Conservation (phyloP, 2,888 invertebrate genomes). For the Piscicola geometra region DNA sequence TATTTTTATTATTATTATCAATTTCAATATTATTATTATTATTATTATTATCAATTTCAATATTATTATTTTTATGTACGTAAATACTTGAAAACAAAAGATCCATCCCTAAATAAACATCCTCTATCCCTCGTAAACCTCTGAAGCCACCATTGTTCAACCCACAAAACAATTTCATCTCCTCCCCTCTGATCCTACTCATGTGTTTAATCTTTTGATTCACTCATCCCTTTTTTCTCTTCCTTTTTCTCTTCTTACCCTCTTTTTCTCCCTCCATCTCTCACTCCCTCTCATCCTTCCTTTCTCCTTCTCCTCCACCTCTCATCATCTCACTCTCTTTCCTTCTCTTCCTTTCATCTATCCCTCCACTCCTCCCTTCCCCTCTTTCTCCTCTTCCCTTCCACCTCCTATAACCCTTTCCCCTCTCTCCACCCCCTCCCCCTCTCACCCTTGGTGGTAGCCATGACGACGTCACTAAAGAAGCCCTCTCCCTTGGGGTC, state of each 20-base stretch:
- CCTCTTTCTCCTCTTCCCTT: background rate
- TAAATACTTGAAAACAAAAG: too few relatives aligned
- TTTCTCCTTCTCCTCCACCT: background rate
- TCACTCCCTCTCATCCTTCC: background rate
- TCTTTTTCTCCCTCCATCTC: background rate
- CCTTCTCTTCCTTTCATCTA: background rate
- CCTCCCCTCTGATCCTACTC: too few relatives aligned
- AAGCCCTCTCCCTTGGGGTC: conserved; percentile 22
- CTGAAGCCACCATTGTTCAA: too few relatives aligned
- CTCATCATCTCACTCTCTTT: background rate
- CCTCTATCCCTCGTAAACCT: too few relatives aligned
- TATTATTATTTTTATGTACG: too few relatives aligned
- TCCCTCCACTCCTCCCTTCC: background rate
- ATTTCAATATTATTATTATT: too few relatives aligned
- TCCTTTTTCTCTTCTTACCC: background rate
- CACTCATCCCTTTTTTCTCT: background rate
- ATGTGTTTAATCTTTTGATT: background rate
- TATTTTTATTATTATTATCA: too few relatives aligned
- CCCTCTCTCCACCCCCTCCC: background rate
- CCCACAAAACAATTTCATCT: too few relatives aligned
- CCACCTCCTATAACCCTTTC: background rate
- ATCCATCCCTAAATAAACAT: too few relatives aligned
- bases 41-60: too few relatives aligned
- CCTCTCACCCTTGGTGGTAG: conserved; percentile 19
- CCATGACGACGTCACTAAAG: conserved; percentile 27